Evolutionary conservation across 2,113 vertebrate species (phyloP).

Genomic region (Crotalus tigris): DNA sequence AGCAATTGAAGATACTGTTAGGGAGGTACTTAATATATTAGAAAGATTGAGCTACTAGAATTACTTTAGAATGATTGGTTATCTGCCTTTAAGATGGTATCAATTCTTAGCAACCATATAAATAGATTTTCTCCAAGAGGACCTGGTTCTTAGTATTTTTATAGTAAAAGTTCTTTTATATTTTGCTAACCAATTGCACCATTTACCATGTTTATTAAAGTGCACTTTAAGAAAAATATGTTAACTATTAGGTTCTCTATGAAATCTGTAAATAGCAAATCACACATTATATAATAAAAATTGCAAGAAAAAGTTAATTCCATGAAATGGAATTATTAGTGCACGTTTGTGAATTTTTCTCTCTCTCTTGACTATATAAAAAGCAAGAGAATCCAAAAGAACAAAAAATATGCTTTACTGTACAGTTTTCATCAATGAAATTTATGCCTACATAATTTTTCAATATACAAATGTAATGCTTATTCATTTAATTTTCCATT

Average conservation of each 20-base stretch:
- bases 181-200: not conserved
- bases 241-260: not conserved
- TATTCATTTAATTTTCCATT: constrained; percentile 15
- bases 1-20: not conserved
- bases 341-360: not conserved
- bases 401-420: not conserved
- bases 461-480: constrained; percentile 24
- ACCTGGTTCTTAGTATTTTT: not conserved
- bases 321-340: not conserved
- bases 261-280: not conserved
- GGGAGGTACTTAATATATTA: not conserved
- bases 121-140: not conserved
- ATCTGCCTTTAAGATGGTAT: not conserved
- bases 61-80: not conserved
- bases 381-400: fast-evolving
- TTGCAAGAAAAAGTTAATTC: constrained; percentile 4
- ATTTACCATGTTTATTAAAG: not conserved
- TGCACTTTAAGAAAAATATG: not conserved
- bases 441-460: constrained; percentile 15
- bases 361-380: not conserved
- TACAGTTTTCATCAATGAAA: not conserved
- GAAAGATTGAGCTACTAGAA: not conserved
- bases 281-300: not conserved
- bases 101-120: not conserved
- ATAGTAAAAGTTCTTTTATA: not conserved